Evolutionary conservation across 2,888 invertebrate genomes (phyloP).

Genomic region (Globia sparganii): DNA sequence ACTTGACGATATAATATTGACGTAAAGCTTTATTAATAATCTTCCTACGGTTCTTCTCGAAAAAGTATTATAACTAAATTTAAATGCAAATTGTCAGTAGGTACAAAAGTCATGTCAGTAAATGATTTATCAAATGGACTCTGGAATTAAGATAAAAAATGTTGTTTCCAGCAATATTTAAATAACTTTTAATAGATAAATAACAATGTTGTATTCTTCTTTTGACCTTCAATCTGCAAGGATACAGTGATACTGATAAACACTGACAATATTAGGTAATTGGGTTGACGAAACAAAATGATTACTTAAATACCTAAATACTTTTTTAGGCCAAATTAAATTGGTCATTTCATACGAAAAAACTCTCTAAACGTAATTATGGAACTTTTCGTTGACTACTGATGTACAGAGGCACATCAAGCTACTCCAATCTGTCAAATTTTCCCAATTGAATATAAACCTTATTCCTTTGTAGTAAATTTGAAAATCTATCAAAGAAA

Average conservation of each 20-base stretch:
- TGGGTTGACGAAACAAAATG: neutral
- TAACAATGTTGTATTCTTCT: neutral
- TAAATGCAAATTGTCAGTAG: neutral
- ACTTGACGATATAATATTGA: constrained; percentile 6
- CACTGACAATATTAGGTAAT: constrained; percentile 3
- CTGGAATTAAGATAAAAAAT: constrained; percentile 50
- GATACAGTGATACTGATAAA: neutral
- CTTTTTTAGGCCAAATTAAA: neutral
- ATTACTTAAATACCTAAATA: neutral
- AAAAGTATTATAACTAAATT: neutral
- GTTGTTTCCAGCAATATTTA: constrained; percentile 16
- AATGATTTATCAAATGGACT: constrained; percentile 35
- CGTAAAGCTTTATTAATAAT: constrained; percentile 6
- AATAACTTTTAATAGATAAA: constrained; percentile 41
- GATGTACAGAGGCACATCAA: too few relatives aligned
- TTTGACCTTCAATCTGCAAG: constrained; percentile 23
- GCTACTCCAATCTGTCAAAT: too few relatives aligned
- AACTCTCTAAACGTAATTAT: neutral
- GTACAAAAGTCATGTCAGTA: neutral
- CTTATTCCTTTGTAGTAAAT: too few relatives aligned
- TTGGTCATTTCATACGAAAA: neutral
- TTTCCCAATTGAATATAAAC: too few relatives aligned
- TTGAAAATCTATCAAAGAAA: too few relatives aligned
- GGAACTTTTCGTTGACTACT: neutral
- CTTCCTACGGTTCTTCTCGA: neutral